Conservation (phyloP, 2,113 vertebrate species). For the Sebastes schlegelii region DNA sequence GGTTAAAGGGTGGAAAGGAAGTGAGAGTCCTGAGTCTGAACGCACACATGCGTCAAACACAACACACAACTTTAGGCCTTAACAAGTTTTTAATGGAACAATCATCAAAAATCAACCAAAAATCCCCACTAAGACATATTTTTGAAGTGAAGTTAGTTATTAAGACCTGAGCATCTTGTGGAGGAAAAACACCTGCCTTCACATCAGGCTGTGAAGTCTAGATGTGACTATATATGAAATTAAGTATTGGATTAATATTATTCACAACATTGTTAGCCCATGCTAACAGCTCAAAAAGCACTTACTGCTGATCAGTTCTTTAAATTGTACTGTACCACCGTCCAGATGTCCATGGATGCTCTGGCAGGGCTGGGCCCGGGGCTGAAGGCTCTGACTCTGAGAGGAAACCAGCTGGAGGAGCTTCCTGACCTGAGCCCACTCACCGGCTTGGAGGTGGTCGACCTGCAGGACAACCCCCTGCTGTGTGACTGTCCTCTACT, state of each 20-base stretch:
- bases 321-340: not conserved
- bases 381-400: conserved; percentile 87
- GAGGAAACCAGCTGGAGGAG: conserved; percentile 86
- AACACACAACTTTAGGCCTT: not conserved
- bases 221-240: not conserved
- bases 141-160: not conserved
- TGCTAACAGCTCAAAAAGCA: not conserved
- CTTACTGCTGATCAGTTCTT: not conserved
- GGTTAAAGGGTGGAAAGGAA: not conserved
- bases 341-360: conserved; percentile 81
- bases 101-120: too few species aligned
- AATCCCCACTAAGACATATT: too few species aligned
- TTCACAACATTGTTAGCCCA: not conserved
- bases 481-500: conserved; percentile 88
- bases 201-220: too few species aligned
- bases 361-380: conserved; percentile 84
- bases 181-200: too few species aligned
- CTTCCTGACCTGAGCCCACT: conserved; percentile 85
- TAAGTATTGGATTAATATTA: not conserved
- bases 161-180: not conserved
- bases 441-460: conserved; percentile 85
- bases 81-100: not conserved
- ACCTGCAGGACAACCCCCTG: conserved; percentile 89
- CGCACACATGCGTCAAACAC: too few species aligned
- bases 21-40: too few species aligned